These are phyloP conservation scores for Dinocampus coccinellae DNA, from an alignment of 2,888 invertebrate genomes.

Conservation along the genomic window DNA sequence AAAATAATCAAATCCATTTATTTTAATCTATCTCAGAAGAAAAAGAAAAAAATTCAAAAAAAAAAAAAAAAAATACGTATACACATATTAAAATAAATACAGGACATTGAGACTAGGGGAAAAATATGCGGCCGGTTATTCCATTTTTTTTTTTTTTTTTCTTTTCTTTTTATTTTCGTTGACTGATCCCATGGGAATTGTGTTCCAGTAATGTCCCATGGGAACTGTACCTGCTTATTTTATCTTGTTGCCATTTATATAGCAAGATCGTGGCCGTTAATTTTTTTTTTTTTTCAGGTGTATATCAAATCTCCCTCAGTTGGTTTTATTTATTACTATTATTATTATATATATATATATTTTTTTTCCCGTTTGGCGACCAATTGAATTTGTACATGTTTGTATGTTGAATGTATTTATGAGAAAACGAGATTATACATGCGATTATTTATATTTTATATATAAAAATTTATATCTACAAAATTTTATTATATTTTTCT, in stretches of 20 bases:
- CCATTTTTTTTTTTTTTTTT: constrained; percentile 12
- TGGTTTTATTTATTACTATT: too few relatives aligned
- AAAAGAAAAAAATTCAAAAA: too few relatives aligned
- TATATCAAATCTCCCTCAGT: neutral
- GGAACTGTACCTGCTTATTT: constrained; percentile 52
- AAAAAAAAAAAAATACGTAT: constrained; percentile 8
- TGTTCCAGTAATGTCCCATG: constrained; percentile 58
- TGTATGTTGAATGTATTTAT: too few relatives aligned
- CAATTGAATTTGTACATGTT: neutral
- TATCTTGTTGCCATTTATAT: neutral
- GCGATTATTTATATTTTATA: neutral
- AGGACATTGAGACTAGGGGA: neutral
- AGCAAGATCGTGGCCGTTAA: neutral
- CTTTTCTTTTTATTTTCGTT: too few relatives aligned
- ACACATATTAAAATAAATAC: too few relatives aligned
- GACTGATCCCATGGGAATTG: constrained; percentile 59
- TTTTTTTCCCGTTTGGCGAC: neutral
- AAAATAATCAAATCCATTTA: too few relatives aligned
- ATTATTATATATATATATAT: too few relatives aligned
- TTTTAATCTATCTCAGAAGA: too few relatives aligned
- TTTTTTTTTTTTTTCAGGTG: neutral
- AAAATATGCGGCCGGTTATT: neutral
- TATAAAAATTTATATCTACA: neutral
- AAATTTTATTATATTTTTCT: neutral
- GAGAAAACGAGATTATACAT: neutral